A percentile compares a stretch with the other conserved stretches of the same genome.
Conservation (phyloP, 2,888 invertebrate genomes). For the Sphaerophoria taeniata region DNA sequence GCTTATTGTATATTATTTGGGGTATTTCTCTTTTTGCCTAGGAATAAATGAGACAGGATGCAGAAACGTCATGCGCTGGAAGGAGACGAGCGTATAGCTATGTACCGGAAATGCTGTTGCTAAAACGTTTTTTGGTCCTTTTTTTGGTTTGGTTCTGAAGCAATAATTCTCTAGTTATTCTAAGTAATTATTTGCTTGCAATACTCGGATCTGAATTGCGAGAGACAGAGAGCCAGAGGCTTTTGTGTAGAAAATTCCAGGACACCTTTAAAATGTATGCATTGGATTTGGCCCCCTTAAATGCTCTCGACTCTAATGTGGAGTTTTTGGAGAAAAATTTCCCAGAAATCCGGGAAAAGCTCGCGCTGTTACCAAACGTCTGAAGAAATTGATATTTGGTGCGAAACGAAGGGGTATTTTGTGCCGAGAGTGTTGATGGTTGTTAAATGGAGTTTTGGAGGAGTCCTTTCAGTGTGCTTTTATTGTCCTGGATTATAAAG, state of each 20-base stretch:
- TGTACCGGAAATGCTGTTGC: constrained; percentile 69
- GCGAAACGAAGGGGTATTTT: neutral
- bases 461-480: constrained; percentile 28
- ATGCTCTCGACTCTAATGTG: constrained; percentile 16
- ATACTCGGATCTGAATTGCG: constrained; percentile 29
- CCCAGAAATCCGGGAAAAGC: constrained; percentile 73
- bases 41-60: constrained; percentile 61
- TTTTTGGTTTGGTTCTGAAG: constrained; percentile 9
- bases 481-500: constrained; percentile 56
- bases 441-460: constrained; percentile 50
- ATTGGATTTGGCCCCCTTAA: constrained; percentile 35
- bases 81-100: constrained; percentile 62
- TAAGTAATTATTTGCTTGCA: constrained; percentile 56
- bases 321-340: constrained; percentile 56
- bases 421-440: neutral
- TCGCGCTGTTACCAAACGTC: neutral
- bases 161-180: constrained; percentile 19
- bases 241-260: constrained; percentile 57
- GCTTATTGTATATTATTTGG: constrained; percentile 39
- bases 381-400: neutral
- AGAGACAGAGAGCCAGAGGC: neutral
- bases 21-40: constrained; percentile 53
- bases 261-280: constrained; percentile 30
- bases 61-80: constrained; percentile 67
- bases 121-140: constrained; percentile 33